Percentiles rank a stretch among this genome's conserved stretches.
Evolutionary conservation across 2,888 invertebrate species (phyloP).

Genomic region (Plagodis pulveraria): DNA sequence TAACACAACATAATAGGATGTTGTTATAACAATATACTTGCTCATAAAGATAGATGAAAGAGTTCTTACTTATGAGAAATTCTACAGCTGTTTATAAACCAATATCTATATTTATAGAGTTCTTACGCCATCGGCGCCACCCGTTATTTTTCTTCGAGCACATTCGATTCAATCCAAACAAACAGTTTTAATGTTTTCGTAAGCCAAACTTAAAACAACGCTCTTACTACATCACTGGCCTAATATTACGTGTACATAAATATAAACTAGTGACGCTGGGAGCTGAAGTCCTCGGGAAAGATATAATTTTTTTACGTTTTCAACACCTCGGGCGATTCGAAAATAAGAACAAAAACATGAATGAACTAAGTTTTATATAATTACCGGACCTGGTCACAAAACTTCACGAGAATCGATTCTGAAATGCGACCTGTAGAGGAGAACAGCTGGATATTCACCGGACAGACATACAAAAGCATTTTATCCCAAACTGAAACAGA

Average conservation of each 20-base stretch:
- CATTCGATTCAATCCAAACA: slow-evolving; percentile 32
- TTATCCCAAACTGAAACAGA: no score
- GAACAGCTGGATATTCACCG: no score
- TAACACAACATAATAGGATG: no score
- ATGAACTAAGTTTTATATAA: no score
- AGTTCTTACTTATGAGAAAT: slow-evolving; percentile 8
- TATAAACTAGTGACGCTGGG: background rate
- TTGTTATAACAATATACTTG: background rate
- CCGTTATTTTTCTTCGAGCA: slow-evolving; percentile 32
- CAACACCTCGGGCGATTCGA: no score
- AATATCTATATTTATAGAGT: slow-evolving; percentile 34
- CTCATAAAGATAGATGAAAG: background rate
- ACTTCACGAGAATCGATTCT: no score
- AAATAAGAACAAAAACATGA: no score
- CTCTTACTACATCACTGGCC: slow-evolving; percentile 20
- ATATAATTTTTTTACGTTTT: no score
- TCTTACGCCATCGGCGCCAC: slow-evolving; percentile 26
- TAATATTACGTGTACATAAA: background rate
- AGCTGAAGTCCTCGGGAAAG: no score
- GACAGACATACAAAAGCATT: no score
- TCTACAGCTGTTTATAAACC: slow-evolving; percentile 22
- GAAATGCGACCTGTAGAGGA: no score
- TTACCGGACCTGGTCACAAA: no score
- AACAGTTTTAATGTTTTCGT: slow-evolving; percentile 33
- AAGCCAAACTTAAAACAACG: slow-evolving; percentile 15